Evolutionary conservation across 2,888 invertebrate species (phyloP), one percentile per base, ranked within the genome.

Genomic region (Eupithecia abbreviata): DNA sequence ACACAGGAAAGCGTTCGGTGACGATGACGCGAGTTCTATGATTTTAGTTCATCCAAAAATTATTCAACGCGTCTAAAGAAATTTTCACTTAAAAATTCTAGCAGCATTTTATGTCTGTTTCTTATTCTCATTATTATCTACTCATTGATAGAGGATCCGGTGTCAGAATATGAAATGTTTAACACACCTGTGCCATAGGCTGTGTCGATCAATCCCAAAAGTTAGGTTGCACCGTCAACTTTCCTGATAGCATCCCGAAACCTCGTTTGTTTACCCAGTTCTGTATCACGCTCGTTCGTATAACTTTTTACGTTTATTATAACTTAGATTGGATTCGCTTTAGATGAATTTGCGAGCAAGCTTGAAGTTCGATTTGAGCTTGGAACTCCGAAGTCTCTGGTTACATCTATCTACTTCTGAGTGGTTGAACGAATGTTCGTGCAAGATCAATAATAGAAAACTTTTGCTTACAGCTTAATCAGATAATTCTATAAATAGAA

Each of bases 271-370:
- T 79, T 78, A 80, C 77, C 51, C 55, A 77, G 58, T 45, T 65
- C 55, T 72, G 73, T 80, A 83, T 80, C 79, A 76, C 72, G 75
- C 74, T 74, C 75, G 70, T 80, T 73, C 73, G 76, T 75, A 58
- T 69, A 81, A 84, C 83, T 84, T 85, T 85, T 83, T 84, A 83
- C 78, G 84, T 83, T 85, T 85, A 85, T 85, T 81, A 78, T 81
- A 84, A 85, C 81, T 86, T 84, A 82, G 84, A 85, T 85, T 85
- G 84, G 83, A 82, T 83, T 78, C 75, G 79, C 80, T 81, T 80
- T 80, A 82, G 30, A 83, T 82, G 80, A 82, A 82, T 82, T 82
- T 80, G 77, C 80, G 68, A 78, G 80, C 77, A 74, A 74, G 74
- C 58, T 78, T 18, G 45, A 76, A 80, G 78, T 80, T 74, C 49